Percentiles rank a stretch among this genome's conserved stretches.
Conservation (phyloP, 2,888 invertebrate species). For the Cheilosia pagana region DNA sequence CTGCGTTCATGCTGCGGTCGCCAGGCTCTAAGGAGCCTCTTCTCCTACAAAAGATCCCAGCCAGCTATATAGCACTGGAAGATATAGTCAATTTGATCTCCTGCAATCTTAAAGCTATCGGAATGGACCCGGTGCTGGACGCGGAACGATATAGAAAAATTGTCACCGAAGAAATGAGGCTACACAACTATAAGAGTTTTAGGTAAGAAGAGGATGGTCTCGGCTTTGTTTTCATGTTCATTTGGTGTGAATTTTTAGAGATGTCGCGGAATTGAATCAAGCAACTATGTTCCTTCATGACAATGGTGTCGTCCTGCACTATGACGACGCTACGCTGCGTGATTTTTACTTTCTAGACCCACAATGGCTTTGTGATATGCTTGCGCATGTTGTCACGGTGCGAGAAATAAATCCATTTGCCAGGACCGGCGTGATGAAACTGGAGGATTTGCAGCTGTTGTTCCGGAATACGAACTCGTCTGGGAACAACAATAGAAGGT, state of each 20-base stretch:
- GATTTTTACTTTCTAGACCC: slow-evolving; percentile 98
- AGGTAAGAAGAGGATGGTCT: slow-evolving; percentile 59
- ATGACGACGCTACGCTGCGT: slow-evolving; percentile 96
- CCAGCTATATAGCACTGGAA: slow-evolving; percentile 96
- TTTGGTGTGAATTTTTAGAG: slow-evolving; percentile 84
- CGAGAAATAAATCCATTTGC: slow-evolving; percentile 99
- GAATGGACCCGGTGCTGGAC: slow-evolving; percentile 91
- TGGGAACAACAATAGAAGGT: slow-evolving; percentile 86
- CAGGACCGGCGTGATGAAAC: slow-evolving; percentile 95
- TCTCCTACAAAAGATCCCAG: slow-evolving; percentile 97
- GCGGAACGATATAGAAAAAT: slow-evolving; percentile 89
- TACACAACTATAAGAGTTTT: slow-evolving; percentile 83
- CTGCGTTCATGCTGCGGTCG: slow-evolving; percentile 94
- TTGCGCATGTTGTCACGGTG: slow-evolving; percentile 98
- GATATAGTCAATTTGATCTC: slow-evolving; percentile 94
- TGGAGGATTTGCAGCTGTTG: slow-evolving; percentile 95
- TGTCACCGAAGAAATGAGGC: slow-evolving; percentile 83
- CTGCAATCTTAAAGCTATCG: slow-evolving; percentile 88
- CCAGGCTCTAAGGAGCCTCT: slow-evolving; percentile 96
- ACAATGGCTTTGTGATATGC: slow-evolving; percentile 99
- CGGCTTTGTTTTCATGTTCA: background rate
- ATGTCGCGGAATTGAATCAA: slow-evolving; percentile 95
- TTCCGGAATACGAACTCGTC: slow-evolving; percentile 94
- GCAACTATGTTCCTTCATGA: slow-evolving; percentile 99
- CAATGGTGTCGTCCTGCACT: slow-evolving; percentile 97